Conservation (phyloP, 2,888 invertebrate genomes). For the Lasioglossum marginatum region DNA sequence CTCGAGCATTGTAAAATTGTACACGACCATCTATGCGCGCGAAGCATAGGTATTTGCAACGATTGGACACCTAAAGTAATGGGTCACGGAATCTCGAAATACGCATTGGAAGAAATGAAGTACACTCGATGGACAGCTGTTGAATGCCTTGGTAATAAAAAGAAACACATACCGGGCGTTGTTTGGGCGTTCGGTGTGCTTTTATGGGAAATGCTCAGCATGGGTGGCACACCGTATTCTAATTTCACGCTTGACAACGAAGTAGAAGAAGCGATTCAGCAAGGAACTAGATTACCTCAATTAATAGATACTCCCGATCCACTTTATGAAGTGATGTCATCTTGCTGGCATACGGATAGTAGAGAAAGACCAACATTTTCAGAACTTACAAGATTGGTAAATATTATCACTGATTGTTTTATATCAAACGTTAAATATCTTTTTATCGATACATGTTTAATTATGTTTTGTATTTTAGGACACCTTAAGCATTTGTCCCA, state of each 20-base stretch:
- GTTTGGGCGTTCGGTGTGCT: constrained; percentile 94
- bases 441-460: background rate
- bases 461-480: constrained; percentile 71
- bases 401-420: constrained; percentile 9
- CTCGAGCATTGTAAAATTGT: constrained; percentile 86
- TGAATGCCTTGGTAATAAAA: constrained; percentile 89
- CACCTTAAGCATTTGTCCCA: constrained; percentile 83
- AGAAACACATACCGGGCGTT: constrained; percentile 90
- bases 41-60: constrained; percentile 89
- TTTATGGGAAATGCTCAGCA: constrained; percentile 92
- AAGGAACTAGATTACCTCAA: constrained; percentile 90
- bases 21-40: constrained; percentile 91
- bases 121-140: constrained; percentile 92
- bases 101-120: constrained; percentile 89
- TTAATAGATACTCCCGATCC: constrained; percentile 91
- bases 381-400: constrained; percentile 86
- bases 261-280: constrained; percentile 85
- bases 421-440: background rate
- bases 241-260: constrained; percentile 88
- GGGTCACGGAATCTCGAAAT: constrained; percentile 91
- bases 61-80: constrained; percentile 90
- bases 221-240: constrained; percentile 92
- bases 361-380: constrained; percentile 92
- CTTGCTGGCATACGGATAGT: constrained; percentile 94
- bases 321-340: constrained; percentile 92